Percentiles rank a stretch among this genome's conserved stretches.
These are phyloP conservation scores for Tragopan temminckii DNA, from an alignment of 2,797 vertebrate species.

Conservation along the genomic window DNA sequence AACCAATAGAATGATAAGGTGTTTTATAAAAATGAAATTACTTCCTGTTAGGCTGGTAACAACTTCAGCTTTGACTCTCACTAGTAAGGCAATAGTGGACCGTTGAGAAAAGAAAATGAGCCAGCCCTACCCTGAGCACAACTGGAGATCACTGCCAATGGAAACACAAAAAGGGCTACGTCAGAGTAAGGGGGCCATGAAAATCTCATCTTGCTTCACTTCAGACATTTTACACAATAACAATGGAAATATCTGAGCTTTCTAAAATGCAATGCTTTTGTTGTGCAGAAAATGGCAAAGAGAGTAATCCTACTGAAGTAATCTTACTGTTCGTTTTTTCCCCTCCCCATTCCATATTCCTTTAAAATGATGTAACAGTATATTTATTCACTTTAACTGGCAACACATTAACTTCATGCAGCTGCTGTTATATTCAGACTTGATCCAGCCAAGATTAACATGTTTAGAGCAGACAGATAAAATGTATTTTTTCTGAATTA, in stretches of 20 bases:
- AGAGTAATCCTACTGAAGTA: background rate
- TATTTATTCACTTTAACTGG: conserved; percentile 13
- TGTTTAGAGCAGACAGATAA: conserved; percentile 7
- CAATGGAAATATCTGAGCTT: background rate
- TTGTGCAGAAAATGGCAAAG: background rate
- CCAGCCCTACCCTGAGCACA: no score
- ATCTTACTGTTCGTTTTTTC: background rate
- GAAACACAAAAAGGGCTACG: no score
- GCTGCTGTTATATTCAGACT: conserved; percentile 32
- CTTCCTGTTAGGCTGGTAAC: background rate
- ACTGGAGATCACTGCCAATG: no score
- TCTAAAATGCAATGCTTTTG: background rate
- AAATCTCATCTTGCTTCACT: background rate
- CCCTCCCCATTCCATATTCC: background rate
- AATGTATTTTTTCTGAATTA: background rate
- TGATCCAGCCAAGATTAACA: conserved; percentile 16
- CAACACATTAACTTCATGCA: background rate
- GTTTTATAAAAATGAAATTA: background rate
- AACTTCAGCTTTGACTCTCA: background rate
- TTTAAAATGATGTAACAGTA: background rate
- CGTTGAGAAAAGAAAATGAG: background rate
- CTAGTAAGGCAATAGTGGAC: background rate
- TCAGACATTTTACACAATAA: background rate
- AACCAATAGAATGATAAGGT: background rate
- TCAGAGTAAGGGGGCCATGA: background rate